phyloP scores from a whole-genome alignment of 1,140 invertebrate species.

The Cydia amplana region DNA sequence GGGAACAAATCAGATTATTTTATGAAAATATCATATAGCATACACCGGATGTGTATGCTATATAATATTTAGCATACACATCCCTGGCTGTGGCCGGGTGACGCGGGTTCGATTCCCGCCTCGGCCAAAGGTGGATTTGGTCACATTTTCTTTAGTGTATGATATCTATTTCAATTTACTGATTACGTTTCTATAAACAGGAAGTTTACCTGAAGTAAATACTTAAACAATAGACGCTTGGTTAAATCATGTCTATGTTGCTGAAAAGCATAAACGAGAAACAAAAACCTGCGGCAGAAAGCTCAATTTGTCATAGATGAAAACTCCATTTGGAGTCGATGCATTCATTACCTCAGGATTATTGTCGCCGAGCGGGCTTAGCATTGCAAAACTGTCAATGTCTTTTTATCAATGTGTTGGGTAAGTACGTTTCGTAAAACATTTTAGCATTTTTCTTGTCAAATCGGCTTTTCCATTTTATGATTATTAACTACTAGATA shows the following conservation, averaged over 20 bases:
- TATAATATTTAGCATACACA: no score
- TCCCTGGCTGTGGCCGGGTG: no score
- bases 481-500: no score
- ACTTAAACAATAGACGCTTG: background rate
- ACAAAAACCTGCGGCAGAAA: conserved; percentile 4
- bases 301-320: conserved; percentile 28
- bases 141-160: no score
- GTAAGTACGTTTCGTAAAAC: background rate
- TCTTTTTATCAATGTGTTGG: background rate
- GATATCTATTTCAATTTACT: no score
- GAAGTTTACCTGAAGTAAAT: background rate
- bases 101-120: no score
- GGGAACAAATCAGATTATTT: no score
- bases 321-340: conserved; percentile 36
- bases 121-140: no score
- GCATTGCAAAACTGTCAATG: background rate
- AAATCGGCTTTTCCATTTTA: background rate
- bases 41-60: no score
- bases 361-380: conserved; percentile 14
- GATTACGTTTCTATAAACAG: no score
- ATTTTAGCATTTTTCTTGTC: background rate
- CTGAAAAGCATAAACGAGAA: conserved; percentile 26
- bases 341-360: conserved; percentile 35
- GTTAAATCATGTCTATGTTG: background rate
- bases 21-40: no score